phyloP scores from a whole-genome alignment of 2,113 vertebrate species.

The Triplophysa tibetana region DNA sequence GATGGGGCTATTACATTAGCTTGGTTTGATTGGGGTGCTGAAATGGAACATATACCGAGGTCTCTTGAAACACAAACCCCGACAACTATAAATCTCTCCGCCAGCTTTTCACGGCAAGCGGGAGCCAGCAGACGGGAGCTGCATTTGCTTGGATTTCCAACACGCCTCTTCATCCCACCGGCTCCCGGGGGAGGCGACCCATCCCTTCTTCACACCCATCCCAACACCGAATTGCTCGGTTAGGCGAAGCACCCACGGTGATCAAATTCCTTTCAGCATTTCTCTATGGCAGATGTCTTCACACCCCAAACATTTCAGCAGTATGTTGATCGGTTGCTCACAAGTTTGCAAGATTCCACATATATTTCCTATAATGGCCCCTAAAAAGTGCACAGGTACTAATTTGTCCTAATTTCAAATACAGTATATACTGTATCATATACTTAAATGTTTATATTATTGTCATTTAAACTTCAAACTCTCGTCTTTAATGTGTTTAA shows the following conservation, averaged over 20 bases:
- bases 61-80: conserved; percentile 54
- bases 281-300: conserved; percentile 9
- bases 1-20: conserved; percentile 57
- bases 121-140: conserved; percentile 35
- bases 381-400: not conserved
- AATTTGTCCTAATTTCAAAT: too few relatives aligned
- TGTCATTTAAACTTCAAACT: too few relatives aligned
- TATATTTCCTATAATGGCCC: not conserved
- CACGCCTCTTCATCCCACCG: not conserved
- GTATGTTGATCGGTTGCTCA: not conserved
- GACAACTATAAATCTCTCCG: conserved; percentile 62
- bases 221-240: not conserved
- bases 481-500: too few relatives aligned
- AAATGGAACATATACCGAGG: conserved; percentile 58
- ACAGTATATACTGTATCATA: too few relatives aligned
- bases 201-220: conserved; percentile 25
- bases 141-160: conserved; percentile 23
- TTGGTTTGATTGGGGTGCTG: conserved; percentile 51
- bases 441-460: too few relatives aligned
- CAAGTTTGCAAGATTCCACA: not conserved
- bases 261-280: conserved; percentile 27
- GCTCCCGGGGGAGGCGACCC: not conserved
- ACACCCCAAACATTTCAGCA: not conserved
- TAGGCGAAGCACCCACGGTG: conserved; percentile 26
- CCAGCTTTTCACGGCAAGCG: conserved; percentile 23